A percentile compares a stretch with the other conserved stretches of the same genome.
These are phyloP conservation scores for Leptodactylus fuscus DNA, from an alignment of 2,113 vertebrate species.

Conservation along the genomic window DNA sequence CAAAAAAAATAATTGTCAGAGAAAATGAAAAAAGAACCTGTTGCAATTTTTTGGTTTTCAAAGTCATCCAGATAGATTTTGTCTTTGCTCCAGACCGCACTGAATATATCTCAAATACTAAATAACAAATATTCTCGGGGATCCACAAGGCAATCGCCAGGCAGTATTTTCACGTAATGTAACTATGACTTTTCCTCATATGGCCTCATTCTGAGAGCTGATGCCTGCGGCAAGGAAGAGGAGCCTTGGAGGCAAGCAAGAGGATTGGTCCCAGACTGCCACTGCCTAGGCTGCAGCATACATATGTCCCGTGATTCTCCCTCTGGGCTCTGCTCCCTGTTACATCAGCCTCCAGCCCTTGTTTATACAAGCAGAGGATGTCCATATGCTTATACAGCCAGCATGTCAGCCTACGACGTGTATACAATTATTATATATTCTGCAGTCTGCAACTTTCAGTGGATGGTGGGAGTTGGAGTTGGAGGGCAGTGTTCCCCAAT, in stretches of 20 bases:
- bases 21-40: too few species aligned
- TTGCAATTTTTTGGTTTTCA: too few species aligned
- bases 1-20: too few species aligned
- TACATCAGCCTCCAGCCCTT: background rate
- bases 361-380: background rate
- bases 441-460: too few species aligned
- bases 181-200: background rate
- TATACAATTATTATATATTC: too few species aligned
- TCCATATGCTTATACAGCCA: background rate
- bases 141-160: background rate
- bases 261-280: background rate
- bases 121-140: background rate
- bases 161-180: background rate
- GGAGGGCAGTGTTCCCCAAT: too few species aligned
- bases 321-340: background rate
- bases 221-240: constrained; percentile 1
- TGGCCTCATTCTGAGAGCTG: background rate
- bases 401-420: too few species aligned
- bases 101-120: background rate
- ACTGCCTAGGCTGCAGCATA: background rate
- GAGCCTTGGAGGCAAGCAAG: background rate
- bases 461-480: too few species aligned
- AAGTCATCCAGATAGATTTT: too few species aligned
- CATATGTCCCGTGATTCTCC: background rate
- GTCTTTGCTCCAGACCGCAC: too few species aligned